These are phyloP conservation scores for Venustaconcha ellipsiformis DNA, from an alignment of 1,140 invertebrate genomes.

Conservation along the genomic window DNA sequence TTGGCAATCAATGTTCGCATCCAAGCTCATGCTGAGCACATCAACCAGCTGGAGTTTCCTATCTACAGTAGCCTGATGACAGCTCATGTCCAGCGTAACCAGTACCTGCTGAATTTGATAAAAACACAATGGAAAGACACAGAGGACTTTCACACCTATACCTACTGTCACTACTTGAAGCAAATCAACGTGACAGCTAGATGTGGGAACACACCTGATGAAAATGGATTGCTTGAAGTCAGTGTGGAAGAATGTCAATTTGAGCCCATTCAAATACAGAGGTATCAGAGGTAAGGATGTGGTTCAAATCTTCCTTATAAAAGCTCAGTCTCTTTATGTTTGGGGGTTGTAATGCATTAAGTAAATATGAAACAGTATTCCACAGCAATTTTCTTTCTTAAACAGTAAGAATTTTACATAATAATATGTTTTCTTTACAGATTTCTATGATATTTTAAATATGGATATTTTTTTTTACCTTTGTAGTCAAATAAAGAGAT, in stretches of 20 bases:
- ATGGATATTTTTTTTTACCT: no score
- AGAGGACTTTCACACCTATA: conserved; percentile 2
- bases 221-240: conserved; percentile 8
- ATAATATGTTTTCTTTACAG: no score
- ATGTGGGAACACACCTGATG: background rate
- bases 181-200: conserved; percentile 19
- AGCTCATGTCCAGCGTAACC: conserved; percentile 31
- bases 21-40: conserved; percentile 21
- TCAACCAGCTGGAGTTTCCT: conserved; percentile 35
- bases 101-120: conserved; percentile 24
- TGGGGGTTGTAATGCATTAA: no score
- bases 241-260: conserved; percentile 28
- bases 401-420: no score
- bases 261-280: conserved; percentile 12
- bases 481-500: no score
- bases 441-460: no score
- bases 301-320: no score
- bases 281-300: no score
- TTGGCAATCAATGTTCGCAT: conserved; percentile 26
- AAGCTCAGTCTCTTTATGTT: no score
- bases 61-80: conserved; percentile 34
- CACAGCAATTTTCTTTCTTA: no score
- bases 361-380: no score
- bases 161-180: conserved; percentile 21
- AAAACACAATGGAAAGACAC: conserved; percentile 24